Evolutionary conservation across 2,888 invertebrate species (phyloP).

Genomic region (Chrysolina americana): DNA sequence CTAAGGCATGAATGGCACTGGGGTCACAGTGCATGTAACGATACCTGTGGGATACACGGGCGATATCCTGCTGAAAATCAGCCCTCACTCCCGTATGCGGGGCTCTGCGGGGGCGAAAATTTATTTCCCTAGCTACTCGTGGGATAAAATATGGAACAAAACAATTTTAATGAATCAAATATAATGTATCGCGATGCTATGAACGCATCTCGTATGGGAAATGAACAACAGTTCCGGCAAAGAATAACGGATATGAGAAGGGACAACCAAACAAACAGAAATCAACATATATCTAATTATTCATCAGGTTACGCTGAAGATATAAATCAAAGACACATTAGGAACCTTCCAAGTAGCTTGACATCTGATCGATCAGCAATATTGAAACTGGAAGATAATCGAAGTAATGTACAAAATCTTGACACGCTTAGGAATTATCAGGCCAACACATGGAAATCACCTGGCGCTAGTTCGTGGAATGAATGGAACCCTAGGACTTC

Average conservation of each 20-base stretch:
- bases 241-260: not conserved
- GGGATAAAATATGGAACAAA: slow-evolving; percentile 39
- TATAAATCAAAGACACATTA: not conserved
- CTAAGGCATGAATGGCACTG: slow-evolving; percentile 40
- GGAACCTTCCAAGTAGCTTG: not conserved
- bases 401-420: not conserved
- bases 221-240: not conserved
- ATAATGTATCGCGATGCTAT: slow-evolving; percentile 34
- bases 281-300: not conserved
- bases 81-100: slow-evolving; percentile 40
- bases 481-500: not conserved
- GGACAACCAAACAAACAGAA: not conserved
- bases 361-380: not conserved
- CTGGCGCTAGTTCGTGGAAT: not conserved
- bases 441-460: not conserved
- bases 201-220: slow-evolving; percentile 27
- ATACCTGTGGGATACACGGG: slow-evolving; percentile 43
- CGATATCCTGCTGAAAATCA: slow-evolving; percentile 36
- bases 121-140: slow-evolving; percentile 45
- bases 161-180: slow-evolving; percentile 32
- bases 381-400: not conserved
- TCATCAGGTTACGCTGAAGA: not conserved
- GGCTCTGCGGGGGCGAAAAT: slow-evolving; percentile 40
- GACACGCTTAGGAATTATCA: not conserved
- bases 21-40: slow-evolving; percentile 40